Evolutionary conservation across 2,113 vertebrate genomes (phyloP), one percentile per base, ranked within the genome.

Genomic region (Cynopterus brachyotis): DNA sequence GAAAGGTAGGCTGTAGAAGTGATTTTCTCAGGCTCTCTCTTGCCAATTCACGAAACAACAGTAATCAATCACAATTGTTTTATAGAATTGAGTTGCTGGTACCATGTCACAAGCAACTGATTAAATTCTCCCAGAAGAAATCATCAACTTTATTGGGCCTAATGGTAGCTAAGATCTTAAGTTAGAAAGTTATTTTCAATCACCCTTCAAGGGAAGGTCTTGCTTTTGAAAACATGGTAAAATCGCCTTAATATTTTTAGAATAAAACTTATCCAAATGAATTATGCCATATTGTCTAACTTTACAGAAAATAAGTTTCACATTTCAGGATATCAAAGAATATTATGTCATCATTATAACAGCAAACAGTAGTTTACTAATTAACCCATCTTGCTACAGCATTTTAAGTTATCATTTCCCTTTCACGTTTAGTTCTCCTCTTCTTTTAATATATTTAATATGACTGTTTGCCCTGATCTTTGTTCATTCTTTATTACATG

Each of bases 11-110:
- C 80, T 89, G 26, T 82, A 86, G 55, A 96, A 97, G 95, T 98
- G 15, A 98, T 98, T 98, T 98, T 94, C 86, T 96, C 70, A 95
- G 62, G 35, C 55, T 98, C 97, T 97, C 96, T 98, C 95, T 97
- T 97, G 96, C 95, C 96, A 97, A 95, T 98, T 98, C 97, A 81
- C 87, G 80, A 94, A 98, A 87, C 92, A 98, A 72, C 50, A 95
- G 97, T 97, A 96, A 98, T 98, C 98, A 98, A 98, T 98, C 98
- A 98, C 97, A 98, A 98, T 97, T 97, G 94, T 96, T 97, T 97
- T 96, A 87, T 76, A 93, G 89, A 94, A 98, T 97, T 98, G 98
- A 98, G 96, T 98, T 98, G 81, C 94, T 98, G 78, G 93, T 97
- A 93, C 97, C 32, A 57, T 97, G 97, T 98, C 98, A 98, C 96